Base-by-base conservation (phyloP, 2,113 vertebrate species). In the Crotalus tigris region DNA sequence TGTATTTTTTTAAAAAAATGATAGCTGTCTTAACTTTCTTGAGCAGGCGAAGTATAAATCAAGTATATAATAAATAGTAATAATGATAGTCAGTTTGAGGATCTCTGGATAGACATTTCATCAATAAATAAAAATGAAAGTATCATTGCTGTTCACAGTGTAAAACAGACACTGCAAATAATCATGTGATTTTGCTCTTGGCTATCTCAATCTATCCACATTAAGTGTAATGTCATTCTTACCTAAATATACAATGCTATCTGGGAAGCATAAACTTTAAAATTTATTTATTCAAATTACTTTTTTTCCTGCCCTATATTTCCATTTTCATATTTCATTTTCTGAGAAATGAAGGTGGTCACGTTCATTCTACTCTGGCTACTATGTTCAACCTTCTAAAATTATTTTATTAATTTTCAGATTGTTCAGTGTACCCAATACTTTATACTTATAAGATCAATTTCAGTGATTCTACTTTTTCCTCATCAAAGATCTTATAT, bases 191-290 rank as follows among this genome's bases (percentile, higher is more conserved):
- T 26, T 57, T 39, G 51, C 24, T 26, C 23, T 15, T 33, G n/a
- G 29, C 12, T 19, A 92, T 33, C 29, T 19, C 26, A 59, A 0
- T 17, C 49, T 46, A 11, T 57, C 21, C 44, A 54, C 7, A 46
- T 11, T 23, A 64, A 64, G 12, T 21, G 33, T 57, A 39, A 81
- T 81, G 69, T n/a, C 69, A 81, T 81, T 81, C 46, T 85, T 46
- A 87, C 54, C 49, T 53, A 8, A 10, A 24, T 46, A 55, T 33
- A 49, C 0, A 5, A 5, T 51, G 2, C 46, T n/a, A 75, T 86
- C 33, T 0, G 0, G 33, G 0, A 26, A 15, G 8, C 75, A 58
- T 51, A 13, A 29, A 69, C 53, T 44, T 91, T 17, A 85, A 33
- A 24, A 59, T 64, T 53, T 7, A 24, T 64, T 39, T 91, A 51